A percentile compares a stretch with the other conserved stretches of the same genome.
Conservation (phyloP, 1,140 invertebrate species). For the Leptinotarsa lineolata region DNA sequence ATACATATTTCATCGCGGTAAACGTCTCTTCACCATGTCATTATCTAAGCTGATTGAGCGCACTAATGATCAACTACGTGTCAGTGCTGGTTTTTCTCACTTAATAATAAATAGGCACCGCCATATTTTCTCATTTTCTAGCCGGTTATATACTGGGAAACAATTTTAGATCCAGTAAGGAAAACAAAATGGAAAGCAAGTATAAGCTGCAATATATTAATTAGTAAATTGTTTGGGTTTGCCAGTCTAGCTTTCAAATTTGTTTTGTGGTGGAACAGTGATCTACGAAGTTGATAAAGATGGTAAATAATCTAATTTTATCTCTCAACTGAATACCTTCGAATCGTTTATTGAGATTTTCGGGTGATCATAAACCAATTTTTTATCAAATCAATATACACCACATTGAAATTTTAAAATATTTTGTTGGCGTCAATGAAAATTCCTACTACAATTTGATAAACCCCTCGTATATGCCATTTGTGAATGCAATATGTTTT, state of each 20-base stretch:
- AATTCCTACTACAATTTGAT: too few species aligned
- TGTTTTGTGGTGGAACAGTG: conserved; percentile 7
- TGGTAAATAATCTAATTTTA: too few species aligned
- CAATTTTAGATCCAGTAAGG: conserved; percentile 16
- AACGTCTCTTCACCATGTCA: not conserved
- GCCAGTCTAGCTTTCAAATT: conserved; percentile 13
- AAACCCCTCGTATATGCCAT: too few species aligned
- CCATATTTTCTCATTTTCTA: conserved; percentile 20
- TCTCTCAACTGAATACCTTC: not conserved
- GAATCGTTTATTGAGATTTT: not conserved
- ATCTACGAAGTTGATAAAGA: not conserved
- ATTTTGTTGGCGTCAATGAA: too few species aligned
- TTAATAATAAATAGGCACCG: conserved; percentile 8
- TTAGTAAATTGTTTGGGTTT: conserved; percentile 4
- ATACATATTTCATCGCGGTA: conserved; percentile 5
- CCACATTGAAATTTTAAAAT: too few species aligned
- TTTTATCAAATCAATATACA: too few species aligned
- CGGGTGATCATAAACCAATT: too few species aligned
- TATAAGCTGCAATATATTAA: conserved; percentile 20
- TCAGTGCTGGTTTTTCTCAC: conserved; percentile 25
- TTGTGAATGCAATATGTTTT: too few species aligned
- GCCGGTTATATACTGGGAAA: conserved; percentile 11
- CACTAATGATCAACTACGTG: conserved; percentile 12
- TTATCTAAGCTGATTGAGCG: conserved; percentile 6
- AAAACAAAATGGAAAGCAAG: conserved; percentile 13